Evolutionary conservation across 2,113 vertebrate species (phyloP), one percentile per base, ranked within the genome.

Genomic region (Cariama cristata): DNA sequence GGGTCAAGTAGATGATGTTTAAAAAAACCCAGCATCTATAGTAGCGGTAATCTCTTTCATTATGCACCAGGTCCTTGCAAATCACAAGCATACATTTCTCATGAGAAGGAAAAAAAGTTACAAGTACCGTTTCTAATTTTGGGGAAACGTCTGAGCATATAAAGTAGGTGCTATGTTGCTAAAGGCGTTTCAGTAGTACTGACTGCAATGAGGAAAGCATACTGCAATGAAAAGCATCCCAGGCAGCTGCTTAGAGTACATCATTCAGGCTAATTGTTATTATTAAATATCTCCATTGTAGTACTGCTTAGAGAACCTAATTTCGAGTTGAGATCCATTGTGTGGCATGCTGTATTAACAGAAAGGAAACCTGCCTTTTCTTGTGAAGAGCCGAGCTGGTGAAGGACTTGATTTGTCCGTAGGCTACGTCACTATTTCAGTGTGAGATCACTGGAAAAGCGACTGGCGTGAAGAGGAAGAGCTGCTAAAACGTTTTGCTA

Each of bases 201-300:
- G 79, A 77, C 79, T 86, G 79, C 64, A 67, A 12, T 32, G 52
- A 86, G 53, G 68, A 91, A 90, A 49, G 47, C 14, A 7, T 4
- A 38, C 35, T 72, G 52, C 86, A 75, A 15, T 53, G 68, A 86
- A 92, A 89, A 80, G 60, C 83, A 64, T 64, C 68, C 71, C 44
- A 74, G 64, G 75, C 97, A 96, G 93, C 93, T 96, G 88, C 69
- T 2, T 4, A 52, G 76, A 75, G 55, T n/a, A 45, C 58, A 23
- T 86, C 92, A 86, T 91, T 90, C 73, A 89, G 53, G 58, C 68
- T 94, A 94, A 97, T 97, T 97, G 88, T 94, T 97, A 88, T 95
- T 89, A 96, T 95, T 97, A 95, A 91, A 93, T 87, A 95, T 96
- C 83, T 81, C 73, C 69, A 91, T 93, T 93, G 83, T 94, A 79